phyloP scores from a whole-genome alignment of 2,888 invertebrate species.

The Amphimallon solstitiale region DNA sequence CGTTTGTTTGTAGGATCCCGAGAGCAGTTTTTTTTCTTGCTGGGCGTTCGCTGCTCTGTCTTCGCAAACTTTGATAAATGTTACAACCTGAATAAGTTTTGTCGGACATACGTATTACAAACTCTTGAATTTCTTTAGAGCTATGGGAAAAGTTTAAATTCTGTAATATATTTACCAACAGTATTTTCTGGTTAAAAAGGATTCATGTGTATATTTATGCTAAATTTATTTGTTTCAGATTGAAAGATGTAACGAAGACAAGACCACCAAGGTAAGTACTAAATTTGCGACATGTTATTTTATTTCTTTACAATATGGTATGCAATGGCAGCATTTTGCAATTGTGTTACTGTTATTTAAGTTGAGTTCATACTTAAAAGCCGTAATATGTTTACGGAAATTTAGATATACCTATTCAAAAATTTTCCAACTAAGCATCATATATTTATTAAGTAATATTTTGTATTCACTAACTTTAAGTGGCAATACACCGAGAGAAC shows the following conservation, averaged over 20 bases:
- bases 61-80: conserved; percentile 51
- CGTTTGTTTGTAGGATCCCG: conserved; percentile 32
- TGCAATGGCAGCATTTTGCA: background rate
- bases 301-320: too few species aligned
- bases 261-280: conserved; percentile 10
- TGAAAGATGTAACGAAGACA: conserved; percentile 19
- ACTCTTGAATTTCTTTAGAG: conserved; percentile 35
- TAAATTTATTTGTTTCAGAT: conserved; percentile 28
- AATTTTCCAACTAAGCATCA: too few species aligned
- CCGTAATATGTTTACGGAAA: too few species aligned
- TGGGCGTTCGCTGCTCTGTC: conserved; percentile 45
- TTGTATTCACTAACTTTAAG: too few species aligned
- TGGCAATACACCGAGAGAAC: too few species aligned
- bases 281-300: too few species aligned
- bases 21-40: conserved; percentile 30
- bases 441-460: too few species aligned
- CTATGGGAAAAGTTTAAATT: conserved; percentile 16
- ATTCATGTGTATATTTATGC: conserved; percentile 22
- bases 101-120: conserved; percentile 47
- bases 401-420: too few species aligned
- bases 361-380: too few species aligned
- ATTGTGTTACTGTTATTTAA: too few species aligned
- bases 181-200: conserved; percentile 1
- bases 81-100: conserved; percentile 47
- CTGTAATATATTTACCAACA: conserved; percentile 1